These are phyloP conservation scores for Ophion ellenae DNA, from an alignment of 2,888 invertebrate species.

Conservation along the genomic window DNA sequence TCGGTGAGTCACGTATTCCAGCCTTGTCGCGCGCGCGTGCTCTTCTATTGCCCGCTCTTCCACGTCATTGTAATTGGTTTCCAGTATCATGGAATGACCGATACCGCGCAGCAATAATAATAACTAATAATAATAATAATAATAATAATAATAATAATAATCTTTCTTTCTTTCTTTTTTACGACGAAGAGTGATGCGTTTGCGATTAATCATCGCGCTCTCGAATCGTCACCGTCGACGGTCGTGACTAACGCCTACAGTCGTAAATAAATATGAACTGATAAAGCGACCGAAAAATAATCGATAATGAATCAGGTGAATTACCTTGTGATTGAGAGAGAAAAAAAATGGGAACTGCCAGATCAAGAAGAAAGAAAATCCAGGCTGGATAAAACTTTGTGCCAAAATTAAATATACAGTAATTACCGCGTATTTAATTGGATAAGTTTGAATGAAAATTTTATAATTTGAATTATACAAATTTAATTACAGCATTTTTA, in stretches of 20 bases:
- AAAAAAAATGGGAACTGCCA: no score
- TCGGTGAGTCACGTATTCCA: slow-evolving; percentile 61
- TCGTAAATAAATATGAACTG: neutral
- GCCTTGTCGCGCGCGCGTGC: slow-evolving; percentile 43
- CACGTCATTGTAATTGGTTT: slow-evolving; percentile 42
- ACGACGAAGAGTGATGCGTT: neutral
- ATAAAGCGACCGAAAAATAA: neutral
- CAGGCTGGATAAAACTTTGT: no score
- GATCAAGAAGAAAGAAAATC: no score
- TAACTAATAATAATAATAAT: neutral
- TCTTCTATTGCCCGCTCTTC: slow-evolving; percentile 20
- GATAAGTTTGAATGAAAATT: no score
- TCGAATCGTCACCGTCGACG: neutral
- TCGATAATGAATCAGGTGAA: neutral
- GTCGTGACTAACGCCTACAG: neutral
- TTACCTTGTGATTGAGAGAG: neutral
- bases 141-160: neutral
- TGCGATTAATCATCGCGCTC: slow-evolving; percentile 29
- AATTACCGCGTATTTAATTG: no score
- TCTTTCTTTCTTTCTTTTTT: slow-evolving; percentile 19
- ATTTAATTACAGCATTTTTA: no score
- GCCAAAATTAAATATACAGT: no score
- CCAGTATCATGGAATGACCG: slow-evolving; percentile 35
- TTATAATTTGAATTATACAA: no score
- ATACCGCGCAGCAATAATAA: neutral